Percentiles rank a stretch among this genome's conserved stretches.
These are phyloP conservation scores for Aethina tumida DNA, from an alignment of 1,140 invertebrate genomes.

Conservation along the genomic window DNA sequence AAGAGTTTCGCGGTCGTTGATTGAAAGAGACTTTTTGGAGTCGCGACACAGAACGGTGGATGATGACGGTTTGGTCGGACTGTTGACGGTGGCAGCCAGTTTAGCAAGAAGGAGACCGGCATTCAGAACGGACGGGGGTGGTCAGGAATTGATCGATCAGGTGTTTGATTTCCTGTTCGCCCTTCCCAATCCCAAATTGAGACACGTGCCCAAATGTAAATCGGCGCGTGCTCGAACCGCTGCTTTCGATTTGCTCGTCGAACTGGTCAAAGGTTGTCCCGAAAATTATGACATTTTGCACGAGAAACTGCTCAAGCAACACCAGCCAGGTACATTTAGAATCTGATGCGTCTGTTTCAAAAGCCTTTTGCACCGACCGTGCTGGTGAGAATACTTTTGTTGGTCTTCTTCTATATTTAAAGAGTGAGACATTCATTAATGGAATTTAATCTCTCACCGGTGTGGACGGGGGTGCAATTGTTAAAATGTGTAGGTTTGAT, in stretches of 20 bases:
- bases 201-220: conserved; percentile 88
- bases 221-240: conserved; percentile 77
- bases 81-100: conserved; percentile 78
- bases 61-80: conserved; percentile 82
- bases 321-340: conserved; percentile 56
- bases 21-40: conserved; percentile 72
- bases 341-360: conserved; percentile 11
- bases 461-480: too few species aligned
- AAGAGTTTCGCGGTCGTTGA: conserved; percentile 62
- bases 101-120: conserved; percentile 79
- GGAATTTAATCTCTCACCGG: too few species aligned
- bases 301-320: conserved; percentile 71
- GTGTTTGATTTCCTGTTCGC: conserved; percentile 85
- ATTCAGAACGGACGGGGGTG: conserved; percentile 72
- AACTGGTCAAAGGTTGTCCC: conserved; percentile 70
- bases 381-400: too few species aligned
- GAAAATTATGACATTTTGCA: conserved; percentile 82
- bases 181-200: conserved; percentile 70
- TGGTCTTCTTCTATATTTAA: background rate
- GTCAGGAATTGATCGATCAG: conserved; percentile 60
- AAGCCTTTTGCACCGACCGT: too few species aligned
- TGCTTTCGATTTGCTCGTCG: conserved; percentile 82
- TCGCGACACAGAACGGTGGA: conserved; percentile 66
- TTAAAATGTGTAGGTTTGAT: too few species aligned
- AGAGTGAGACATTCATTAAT: too few species aligned